phyloP scores from a whole-genome alignment of 2,888 invertebrate species.

The Synergus itoensis region DNA sequence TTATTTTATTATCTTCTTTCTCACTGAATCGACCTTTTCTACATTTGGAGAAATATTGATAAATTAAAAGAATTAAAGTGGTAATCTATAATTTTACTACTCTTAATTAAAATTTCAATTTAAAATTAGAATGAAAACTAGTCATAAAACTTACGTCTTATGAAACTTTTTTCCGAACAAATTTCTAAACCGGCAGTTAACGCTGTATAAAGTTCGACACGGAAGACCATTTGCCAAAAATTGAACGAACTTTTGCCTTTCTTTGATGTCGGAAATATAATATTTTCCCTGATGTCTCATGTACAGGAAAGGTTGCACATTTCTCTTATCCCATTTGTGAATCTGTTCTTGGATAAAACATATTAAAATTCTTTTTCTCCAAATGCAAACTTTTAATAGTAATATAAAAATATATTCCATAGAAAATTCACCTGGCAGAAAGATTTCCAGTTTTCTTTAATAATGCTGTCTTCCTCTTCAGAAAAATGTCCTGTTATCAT shows the following conservation, averaged over 20 bases:
- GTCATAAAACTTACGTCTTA: conserved; percentile 43
- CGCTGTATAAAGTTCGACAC: conserved; percentile 63
- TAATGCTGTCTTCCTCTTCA: background rate
- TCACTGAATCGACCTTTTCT: conserved; percentile 52
- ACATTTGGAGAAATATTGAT: conserved; percentile 22
- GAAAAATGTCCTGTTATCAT: background rate
- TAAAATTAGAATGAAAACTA: background rate
- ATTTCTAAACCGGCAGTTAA: conserved; percentile 64
- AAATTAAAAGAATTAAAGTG: conserved; percentile 15
- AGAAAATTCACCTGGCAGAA: conserved; percentile 44
- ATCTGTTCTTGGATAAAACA: conserved; percentile 54
- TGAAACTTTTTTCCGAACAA: conserved; percentile 49
- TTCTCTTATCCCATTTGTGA: conserved; percentile 65
- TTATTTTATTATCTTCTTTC: conserved; percentile 63
- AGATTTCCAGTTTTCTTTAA: conserved; percentile 40
- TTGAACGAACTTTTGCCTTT: conserved; percentile 66
- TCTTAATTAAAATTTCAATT: no score
- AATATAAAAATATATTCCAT: background rate
- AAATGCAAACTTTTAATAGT: background rate
- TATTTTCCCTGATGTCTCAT: conserved; percentile 52
- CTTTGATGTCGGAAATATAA: conserved; percentile 50
- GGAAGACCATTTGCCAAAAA: conserved; percentile 69
- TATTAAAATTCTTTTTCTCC: conserved; percentile 3
- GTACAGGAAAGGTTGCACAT: conserved; percentile 61
- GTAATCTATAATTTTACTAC: background rate